Evolutionary conservation across 2,797 vertebrate genomes (phyloP), one percentile per base, ranked within the genome.

Genomic region (Enteromius argenteus): DNA sequence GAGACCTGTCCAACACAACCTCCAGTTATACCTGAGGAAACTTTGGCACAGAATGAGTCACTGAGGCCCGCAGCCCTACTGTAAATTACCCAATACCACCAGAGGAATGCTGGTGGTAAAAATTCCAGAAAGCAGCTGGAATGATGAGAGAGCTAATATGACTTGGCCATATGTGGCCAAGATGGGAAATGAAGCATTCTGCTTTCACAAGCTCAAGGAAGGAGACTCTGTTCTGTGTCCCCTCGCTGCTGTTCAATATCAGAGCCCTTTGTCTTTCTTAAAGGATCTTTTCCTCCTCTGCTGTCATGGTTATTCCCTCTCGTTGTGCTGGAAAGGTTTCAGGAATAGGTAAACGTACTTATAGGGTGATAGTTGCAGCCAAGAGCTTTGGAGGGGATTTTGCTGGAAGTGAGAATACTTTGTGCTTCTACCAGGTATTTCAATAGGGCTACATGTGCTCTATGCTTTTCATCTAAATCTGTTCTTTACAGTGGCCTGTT

Each of bases 101-200:
- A 4, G n/a, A 75, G 56, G 80, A 74, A 84, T 80, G 81, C 30
- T n/a, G 62, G 80, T 68, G 80, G 79, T 87, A 86, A 86, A 88
- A 88, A 88, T 87, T 84, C 82, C 81, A 82, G 68, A 60, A 60
- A 85, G 80, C 86, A 85, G 85, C 87, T 85, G 88, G 85, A 84
- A 80, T 73, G 85, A 84, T 84, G 79, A 82, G 80, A 84, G 81
- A 79, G 60, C 72, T 76, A 82, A 82, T 87, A 75, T 84, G 78
- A 75, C 44, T 87, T 74, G 71, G 78, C 87, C 87, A 87, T 87
- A 84, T 87, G 87, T 73, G 67, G 83, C 56, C 85, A 87, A 86
- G n/a, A 80, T 81, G 83, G 87, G 21, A 73, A 83, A 77, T 76
- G 13, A 73, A 64, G 73, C 35, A 69, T 64, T 39, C 46, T 37